Evolutionary conservation across 2,113 vertebrate species (phyloP).

Genomic region (Cottus gobio): DNA sequence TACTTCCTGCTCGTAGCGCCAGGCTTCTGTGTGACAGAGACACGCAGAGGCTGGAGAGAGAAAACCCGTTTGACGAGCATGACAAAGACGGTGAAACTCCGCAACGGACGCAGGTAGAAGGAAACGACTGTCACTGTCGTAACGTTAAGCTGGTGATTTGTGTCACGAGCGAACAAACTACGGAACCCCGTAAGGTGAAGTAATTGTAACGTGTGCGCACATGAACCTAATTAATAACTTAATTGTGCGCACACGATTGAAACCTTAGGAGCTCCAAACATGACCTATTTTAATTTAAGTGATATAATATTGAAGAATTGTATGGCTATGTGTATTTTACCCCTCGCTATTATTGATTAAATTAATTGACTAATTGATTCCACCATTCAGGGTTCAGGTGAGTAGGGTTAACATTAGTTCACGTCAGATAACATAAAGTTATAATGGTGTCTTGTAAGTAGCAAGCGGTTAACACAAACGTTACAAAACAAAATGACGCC

Average conservation of each 20-base stretch:
- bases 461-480: not conserved
- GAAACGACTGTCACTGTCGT: not conserved
- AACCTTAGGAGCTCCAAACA: not conserved
- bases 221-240: too few species aligned
- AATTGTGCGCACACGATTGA: not conserved
- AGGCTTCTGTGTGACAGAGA: constrained; percentile 34
- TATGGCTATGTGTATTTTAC: too few species aligned
- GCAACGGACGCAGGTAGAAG: not conserved
- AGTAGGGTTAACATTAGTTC: too few species aligned
- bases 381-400: too few species aligned
- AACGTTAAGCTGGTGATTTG: not conserved
- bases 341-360: too few species aligned
- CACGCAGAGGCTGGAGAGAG: constrained; percentile 57
- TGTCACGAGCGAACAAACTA: not conserved
- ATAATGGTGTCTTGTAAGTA: too few species aligned
- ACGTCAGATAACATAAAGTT: too few species aligned
- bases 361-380: too few species aligned
- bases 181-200: not conserved
- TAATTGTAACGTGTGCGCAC: not conserved
- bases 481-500: not conserved
- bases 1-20: constrained; percentile 52
- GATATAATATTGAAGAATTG: too few species aligned
- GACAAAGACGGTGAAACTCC: not conserved
- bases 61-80: constrained; percentile 34
- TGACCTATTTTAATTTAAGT: too few species aligned